Evolutionary conservation across 2,113 vertebrate species (phyloP).

Genomic region (Ammodramus savannarum): DNA sequence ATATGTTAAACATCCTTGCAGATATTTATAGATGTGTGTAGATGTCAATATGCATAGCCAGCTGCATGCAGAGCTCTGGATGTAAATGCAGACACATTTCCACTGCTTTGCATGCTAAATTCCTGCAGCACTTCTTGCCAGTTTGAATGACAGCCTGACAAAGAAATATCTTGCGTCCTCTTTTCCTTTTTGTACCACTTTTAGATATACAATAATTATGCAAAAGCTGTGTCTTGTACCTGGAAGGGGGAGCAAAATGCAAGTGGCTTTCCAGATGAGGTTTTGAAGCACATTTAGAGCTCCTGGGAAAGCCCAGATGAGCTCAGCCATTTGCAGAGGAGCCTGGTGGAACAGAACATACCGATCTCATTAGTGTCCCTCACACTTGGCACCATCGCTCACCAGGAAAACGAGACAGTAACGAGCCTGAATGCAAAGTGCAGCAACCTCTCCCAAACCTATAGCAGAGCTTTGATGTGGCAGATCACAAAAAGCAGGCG

Average conservation of each 20-base stretch:
- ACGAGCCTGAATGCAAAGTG: neutral
- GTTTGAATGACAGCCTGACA: neutral
- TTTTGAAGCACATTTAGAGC: neutral
- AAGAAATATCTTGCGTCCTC: neutral
- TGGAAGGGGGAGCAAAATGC: neutral
- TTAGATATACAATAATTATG: neutral
- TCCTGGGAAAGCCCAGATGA: slow-evolving; percentile 10
- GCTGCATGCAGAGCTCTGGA: neutral
- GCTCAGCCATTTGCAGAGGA: neutral
- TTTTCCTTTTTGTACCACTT: neutral
- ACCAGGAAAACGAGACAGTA: slow-evolving; percentile 1
- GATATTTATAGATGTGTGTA: neutral
- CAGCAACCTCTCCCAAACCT: neutral
- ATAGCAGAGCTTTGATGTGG: slow-evolving; percentile 38
- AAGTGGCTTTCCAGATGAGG: neutral
- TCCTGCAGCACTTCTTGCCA: neutral
- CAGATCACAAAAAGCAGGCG: slow-evolving; percentile 46
- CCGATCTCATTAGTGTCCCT: slow-evolving; percentile 16
- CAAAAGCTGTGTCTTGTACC: neutral
- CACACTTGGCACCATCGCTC: neutral
- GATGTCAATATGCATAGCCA: neutral
- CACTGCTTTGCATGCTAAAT: neutral
- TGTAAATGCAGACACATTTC: neutral
- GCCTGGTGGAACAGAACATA: neutral
- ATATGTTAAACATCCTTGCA: neutral